Conservation (phyloP, 2,113 vertebrate genomes). For the Ictalurus furcatus region DNA sequence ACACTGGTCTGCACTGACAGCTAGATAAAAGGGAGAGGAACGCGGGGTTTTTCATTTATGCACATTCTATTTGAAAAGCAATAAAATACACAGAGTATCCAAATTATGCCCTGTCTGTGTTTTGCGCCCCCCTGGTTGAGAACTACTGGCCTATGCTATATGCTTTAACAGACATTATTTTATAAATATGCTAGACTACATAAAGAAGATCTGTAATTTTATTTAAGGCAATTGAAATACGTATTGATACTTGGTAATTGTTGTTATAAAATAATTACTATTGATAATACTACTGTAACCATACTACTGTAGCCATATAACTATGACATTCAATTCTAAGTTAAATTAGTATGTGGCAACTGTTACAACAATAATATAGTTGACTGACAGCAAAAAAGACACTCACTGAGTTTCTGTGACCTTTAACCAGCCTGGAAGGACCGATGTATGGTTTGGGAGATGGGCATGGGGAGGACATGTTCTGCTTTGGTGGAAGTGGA, state of each 20-base stretch:
- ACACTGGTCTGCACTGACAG: no score
- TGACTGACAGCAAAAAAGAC: slow-evolving; percentile 7
- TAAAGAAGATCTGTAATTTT: background rate
- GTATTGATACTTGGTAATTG: background rate
- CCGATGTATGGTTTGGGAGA: slow-evolving; percentile 20
- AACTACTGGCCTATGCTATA: background rate
- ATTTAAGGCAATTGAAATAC: no score
- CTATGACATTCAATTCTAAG: background rate
- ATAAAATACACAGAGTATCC: no score
- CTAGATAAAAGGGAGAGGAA: no score
- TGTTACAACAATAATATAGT: background rate
- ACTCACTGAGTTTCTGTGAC: slow-evolving; percentile 26
- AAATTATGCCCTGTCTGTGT: no score
- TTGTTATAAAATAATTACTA: background rate
- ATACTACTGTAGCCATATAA: background rate
- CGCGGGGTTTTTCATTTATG: no score
- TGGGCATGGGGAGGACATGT: slow-evolving; percentile 11
- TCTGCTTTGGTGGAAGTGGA: slow-evolving; percentile 64
- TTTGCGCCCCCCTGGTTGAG: no score
- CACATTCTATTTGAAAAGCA: no score
- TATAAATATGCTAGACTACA: background rate
- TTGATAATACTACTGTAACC: background rate
- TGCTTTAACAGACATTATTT: background rate
- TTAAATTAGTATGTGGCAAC: background rate
- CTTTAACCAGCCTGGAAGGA: slow-evolving; percentile 10